Evolutionary conservation across 2,888 invertebrate species (phyloP), one percentile per base, ranked within the genome.

Genomic region (Mycalesis mineus): DNA sequence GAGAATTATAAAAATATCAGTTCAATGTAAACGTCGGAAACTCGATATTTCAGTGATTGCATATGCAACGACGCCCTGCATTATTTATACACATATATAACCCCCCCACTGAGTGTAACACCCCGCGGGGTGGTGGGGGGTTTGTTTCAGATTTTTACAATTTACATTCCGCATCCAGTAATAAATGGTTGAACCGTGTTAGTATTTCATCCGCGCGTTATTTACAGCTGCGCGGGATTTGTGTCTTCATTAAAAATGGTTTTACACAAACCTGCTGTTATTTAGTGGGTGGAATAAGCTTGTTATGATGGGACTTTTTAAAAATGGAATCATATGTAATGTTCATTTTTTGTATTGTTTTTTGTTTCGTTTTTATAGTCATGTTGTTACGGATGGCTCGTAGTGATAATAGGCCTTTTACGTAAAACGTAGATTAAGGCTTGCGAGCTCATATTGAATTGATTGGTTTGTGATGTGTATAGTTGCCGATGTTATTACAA

Each of bases 11-110:
- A 22, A 28, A 49, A 49, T 42, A 50, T 40, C 29, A 39, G 41
- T 7, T 36, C 13, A 40, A 40, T 55, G 48, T 48, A 50, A 50
- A 8, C 14, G 22, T 36, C 44, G 49, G 49, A 29, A 50, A 37
- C 29, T 33, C 49, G 36, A n/a, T 14, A 28, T 50, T 36, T 39
- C 39, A 22, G 49, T 49, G 55, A 55, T 55, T 41, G 40, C 55
- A 49, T 55, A 51, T 57, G 57, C 57, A 51, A 40, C 22, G 44
- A 31, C 29, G 44, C 51, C 22, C 44, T 57, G 57, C 40, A 57
- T 57, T 40, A 57, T 56, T 56, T 56, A 57, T 57, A 47, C 29
- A 39, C 50, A 50, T 39, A 28, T 49, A 28, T 39, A 39, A 50
- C 39, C 50, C 40, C 15, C 5, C 37, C 22, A 28, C 50, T 40